Evolutionary conservation across 2,888 invertebrate genomes (phyloP).

Genomic region (Drosophila pegasa): DNA sequence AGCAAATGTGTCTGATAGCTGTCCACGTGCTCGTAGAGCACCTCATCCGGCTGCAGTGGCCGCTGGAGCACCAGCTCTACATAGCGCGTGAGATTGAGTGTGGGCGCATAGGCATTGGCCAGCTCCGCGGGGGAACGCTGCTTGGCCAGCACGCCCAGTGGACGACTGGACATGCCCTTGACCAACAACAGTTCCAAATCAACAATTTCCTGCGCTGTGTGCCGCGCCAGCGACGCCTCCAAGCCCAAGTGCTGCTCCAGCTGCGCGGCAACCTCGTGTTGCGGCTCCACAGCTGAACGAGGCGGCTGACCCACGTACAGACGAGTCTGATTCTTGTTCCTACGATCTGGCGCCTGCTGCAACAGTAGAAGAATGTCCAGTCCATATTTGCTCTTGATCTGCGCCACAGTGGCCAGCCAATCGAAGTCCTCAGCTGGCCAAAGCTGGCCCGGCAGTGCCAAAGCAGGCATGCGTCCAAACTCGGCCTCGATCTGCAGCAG

Average conservation of each 20-base stretch:
- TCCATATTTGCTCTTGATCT: conserved; percentile 75
- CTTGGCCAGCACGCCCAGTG: conserved; percentile 55
- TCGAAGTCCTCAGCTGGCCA: conserved; percentile 68
- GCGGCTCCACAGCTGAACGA: conserved; percentile 41
- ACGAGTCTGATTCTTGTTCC: conserved; percentile 49
- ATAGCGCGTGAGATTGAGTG: conserved; percentile 70
- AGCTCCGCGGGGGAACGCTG: conserved; percentile 56
- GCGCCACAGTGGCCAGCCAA: conserved; percentile 76
- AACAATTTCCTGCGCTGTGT: conserved; percentile 67
- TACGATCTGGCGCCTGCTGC: conserved; percentile 58
- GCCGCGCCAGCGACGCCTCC: conserved; percentile 44
- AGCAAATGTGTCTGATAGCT: conserved; percentile 70
- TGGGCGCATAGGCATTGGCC: conserved; percentile 42
- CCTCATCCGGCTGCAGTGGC: conserved; percentile 45
- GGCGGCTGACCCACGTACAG: conserved; percentile 80
- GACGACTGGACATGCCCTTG: conserved; percentile 59
- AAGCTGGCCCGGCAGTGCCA: conserved; percentile 44
- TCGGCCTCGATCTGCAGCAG: conserved; percentile 62
- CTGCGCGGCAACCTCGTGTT: conserved; percentile 41
- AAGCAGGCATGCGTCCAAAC: conserved; percentile 79
- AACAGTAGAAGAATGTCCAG: conserved; percentile 77
- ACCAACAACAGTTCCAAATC: conserved; percentile 69
- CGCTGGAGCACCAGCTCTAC: conserved; percentile 69
- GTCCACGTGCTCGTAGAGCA: conserved; percentile 72
- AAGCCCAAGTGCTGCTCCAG: conserved; percentile 68